Percentiles rank a stretch among this genome's conserved stretches.
Conservation (phyloP, 2,888 invertebrate genomes). For the Eurytoma adleriae region DNA sequence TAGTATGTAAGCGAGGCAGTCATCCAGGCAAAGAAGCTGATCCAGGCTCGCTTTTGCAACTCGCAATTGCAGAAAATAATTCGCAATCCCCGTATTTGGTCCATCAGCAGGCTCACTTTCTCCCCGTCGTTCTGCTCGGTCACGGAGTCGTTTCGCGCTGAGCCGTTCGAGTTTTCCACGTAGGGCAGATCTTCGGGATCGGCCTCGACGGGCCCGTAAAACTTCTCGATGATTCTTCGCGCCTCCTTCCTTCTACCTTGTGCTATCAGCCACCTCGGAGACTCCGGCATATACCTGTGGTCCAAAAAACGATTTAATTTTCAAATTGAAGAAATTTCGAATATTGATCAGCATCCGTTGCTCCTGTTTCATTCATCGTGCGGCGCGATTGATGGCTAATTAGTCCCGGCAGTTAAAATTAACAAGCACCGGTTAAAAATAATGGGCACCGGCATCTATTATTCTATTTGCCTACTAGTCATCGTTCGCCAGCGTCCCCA, state of each 20-base stretch:
- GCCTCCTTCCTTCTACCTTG: conserved; percentile 76
- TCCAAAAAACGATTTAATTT: no score
- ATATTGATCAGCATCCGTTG: no score
- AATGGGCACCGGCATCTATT: no score
- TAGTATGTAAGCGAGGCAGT: conserved; percentile 68
- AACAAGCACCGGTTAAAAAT: no score
- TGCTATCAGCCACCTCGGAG: conserved; percentile 78
- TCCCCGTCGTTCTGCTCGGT: background rate
- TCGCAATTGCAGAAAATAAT: conserved; percentile 63
- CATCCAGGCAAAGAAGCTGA: conserved; percentile 67
- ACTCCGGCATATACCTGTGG: conserved; percentile 74
- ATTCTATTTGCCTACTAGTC: no score
- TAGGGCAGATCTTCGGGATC: background rate
- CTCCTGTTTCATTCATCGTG: no score
- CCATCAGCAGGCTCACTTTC: conserved; percentile 12
- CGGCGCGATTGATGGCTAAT: no score
- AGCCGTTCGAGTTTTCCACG: background rate
- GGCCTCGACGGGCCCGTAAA: conserved; percentile 53
- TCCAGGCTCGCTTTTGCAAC: conserved; percentile 61
- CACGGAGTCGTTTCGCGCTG: background rate
- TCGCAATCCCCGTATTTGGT: conserved; percentile 61
- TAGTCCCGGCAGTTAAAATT: no score
- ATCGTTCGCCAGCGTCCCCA: no score
- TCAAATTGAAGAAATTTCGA: no score
- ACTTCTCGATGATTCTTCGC: conserved; percentile 65